Percentiles rank a stretch among this genome's conserved stretches.
Evolutionary conservation across 2,113 vertebrate species (phyloP).

Genomic region (Eubucco bourcierii): DNA sequence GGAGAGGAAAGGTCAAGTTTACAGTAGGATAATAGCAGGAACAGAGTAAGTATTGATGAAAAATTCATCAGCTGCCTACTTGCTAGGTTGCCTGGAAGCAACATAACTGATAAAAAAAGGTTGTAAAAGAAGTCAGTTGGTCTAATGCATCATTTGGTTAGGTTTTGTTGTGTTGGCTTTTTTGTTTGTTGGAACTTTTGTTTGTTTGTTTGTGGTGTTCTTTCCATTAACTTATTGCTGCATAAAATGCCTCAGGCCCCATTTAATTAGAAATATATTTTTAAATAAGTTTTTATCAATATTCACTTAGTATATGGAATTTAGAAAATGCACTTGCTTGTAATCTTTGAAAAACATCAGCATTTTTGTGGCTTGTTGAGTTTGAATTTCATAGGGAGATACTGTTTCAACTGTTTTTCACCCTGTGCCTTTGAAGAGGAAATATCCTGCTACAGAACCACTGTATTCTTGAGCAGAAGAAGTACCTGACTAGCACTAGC

Average conservation of each 20-base stretch:
- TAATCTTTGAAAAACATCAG: neutral
- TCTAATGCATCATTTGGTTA: neutral
- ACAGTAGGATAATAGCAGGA: neutral
- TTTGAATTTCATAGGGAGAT: neutral
- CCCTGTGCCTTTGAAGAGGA: neutral
- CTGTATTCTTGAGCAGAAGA: neutral
- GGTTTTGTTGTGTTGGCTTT: neutral
- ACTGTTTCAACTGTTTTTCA: neutral
- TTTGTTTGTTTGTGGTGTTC: neutral
- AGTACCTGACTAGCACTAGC: neutral
- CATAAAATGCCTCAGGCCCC: neutral
- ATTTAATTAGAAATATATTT: neutral
- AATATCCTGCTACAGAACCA: neutral
- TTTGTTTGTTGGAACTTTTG: neutral
- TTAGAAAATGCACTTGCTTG: neutral
- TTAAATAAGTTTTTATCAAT: neutral
- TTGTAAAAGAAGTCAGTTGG: neutral
- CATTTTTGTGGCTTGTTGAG: neutral
- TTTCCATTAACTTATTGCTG: neutral
- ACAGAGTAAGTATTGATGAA: neutral
- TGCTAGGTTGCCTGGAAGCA: neutral
- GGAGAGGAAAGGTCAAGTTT: neutral
- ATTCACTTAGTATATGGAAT: neutral
- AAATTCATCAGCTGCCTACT: neutral
- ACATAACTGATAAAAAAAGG: neutral